phyloP scores from a whole-genome alignment of 92 coral and sea anemone species.

The Epizoanthus ramosus region DNA sequence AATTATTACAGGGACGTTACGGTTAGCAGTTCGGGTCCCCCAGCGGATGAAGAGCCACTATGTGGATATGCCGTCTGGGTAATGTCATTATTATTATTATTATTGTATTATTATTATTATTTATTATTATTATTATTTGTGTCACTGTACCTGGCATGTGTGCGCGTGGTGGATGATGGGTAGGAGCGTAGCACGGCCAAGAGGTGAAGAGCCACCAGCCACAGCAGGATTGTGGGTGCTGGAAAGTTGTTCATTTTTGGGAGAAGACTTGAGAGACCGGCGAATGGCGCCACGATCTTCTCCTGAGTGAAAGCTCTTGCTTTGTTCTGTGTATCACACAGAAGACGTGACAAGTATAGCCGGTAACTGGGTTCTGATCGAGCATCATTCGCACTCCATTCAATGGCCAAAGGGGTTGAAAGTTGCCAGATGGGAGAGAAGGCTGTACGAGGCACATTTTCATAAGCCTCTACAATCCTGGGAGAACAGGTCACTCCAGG shows the following conservation, averaged over 20 bases:
- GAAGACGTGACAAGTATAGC: neutral
- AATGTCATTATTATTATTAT: no score
- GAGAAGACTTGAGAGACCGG: neutral
- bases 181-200: slow-evolving; percentile 8
- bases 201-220: slow-evolving; percentile 31
- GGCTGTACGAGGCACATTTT: neutral
- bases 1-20: no score
- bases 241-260: neutral
- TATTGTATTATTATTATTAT: no score
- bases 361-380: neutral
- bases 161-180: slow-evolving; percentile 9
- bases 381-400: neutral
- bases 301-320: slow-evolving; percentile 8
- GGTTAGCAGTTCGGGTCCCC: no score
- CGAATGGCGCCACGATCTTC: neutral
- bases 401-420: slow-evolving; percentile 20
- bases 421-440: neutral
- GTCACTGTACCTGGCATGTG: slow-evolving; percentile 5
- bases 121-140: no score
- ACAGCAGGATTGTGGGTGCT: slow-evolving; percentile 33
- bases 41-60: no score
- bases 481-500: neutral
- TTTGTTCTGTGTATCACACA: neutral
- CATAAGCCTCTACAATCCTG: neutral
- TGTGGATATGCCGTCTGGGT: no score